Evolutionary conservation across 2,113 vertebrate species (phyloP).

Genomic region (Pelvicachromis taeniatus): DNA sequence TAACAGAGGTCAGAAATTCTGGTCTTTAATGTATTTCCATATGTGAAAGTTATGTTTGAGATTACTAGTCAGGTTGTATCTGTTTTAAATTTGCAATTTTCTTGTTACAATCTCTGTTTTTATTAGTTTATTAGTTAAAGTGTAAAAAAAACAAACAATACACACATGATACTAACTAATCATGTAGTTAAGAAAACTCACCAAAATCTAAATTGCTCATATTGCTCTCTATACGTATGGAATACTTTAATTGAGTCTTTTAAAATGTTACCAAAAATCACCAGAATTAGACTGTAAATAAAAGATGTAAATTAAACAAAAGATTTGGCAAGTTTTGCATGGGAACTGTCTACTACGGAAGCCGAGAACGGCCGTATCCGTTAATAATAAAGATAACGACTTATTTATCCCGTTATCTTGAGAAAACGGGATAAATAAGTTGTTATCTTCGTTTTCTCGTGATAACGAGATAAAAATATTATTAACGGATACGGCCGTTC

Average conservation of each 20-base stretch:
- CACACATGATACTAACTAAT: not conserved
- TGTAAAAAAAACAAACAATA: not conserved
- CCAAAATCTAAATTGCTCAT: not conserved
- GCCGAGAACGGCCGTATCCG: too few relatives aligned
- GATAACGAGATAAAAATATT: too few relatives aligned
- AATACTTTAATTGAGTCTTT: fast-evolving
- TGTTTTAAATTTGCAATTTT: not conserved
- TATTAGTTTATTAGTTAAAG: not conserved
- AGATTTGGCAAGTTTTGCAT: not conserved
- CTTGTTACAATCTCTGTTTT: not conserved
- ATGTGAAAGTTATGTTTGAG: not conserved
- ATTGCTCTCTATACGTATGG: not conserved
- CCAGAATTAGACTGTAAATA: not conserved
- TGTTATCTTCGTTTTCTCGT: too few relatives aligned
- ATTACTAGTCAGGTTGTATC: not conserved
- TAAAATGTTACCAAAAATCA: not conserved
- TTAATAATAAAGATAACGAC: too few relatives aligned
- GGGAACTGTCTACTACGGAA: not conserved
- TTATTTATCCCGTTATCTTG: too few relatives aligned
- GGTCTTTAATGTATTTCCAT: not conserved
- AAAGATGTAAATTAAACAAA: not conserved
- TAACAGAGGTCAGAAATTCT: not conserved
- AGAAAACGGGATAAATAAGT: too few relatives aligned
- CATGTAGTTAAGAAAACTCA: not conserved
- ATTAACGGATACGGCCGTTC: too few relatives aligned